Evolutionary conservation across 2,888 invertebrate genomes (phyloP), one percentile per base, ranked within the genome.

Genomic region (Euplexia lucipara): DNA sequence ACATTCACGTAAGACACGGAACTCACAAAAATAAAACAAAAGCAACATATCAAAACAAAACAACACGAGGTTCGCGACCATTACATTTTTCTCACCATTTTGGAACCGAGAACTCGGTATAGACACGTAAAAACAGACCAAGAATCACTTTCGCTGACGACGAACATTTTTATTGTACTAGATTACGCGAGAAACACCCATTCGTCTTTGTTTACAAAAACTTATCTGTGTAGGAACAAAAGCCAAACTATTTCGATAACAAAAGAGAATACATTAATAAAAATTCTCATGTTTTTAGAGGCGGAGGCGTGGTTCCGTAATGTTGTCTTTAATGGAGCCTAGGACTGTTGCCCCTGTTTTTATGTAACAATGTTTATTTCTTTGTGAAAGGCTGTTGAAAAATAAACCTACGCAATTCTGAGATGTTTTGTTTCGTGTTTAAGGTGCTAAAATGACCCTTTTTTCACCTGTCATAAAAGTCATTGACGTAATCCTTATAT

Each of bases 221-320:
- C 51, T 76, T 79, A 79, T 76, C 80, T 72, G 18, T 16, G 57
- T 47, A 45, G 44, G 53, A 82, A 79, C 67, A 79, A 79, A 82
- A 82, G 76, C 73, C 52, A 67, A 76, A 79, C 83, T 79, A 79
- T 82, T 80, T 67, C 30, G 63, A 72, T 20, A 75, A 78, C 82
- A 79, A 82, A 72, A 79, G 70, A n/a, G 67, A 76, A 76, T 79
- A 82, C 77, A 69, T 82, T 82, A 71, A 68, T 66, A 82, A 82
- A 78, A 60, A 80, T 67, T 70, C 65, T 66, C 54, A 48, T 66
- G 61, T 62, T 68, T 66, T 80, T 80, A 39, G 35, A 54, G 45
- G 39, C 49, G 20, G 5, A 51, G 45, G 60, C 62, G 63, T 53
- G 59, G 47, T 20, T 20, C 12, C 48, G 39, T 79, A 68, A 79